Percentiles rank a stretch among this genome's conserved stretches.
phyloP scores from a whole-genome alignment of 2,888 invertebrate species.

The Lasioglossum leucozonium region DNA sequence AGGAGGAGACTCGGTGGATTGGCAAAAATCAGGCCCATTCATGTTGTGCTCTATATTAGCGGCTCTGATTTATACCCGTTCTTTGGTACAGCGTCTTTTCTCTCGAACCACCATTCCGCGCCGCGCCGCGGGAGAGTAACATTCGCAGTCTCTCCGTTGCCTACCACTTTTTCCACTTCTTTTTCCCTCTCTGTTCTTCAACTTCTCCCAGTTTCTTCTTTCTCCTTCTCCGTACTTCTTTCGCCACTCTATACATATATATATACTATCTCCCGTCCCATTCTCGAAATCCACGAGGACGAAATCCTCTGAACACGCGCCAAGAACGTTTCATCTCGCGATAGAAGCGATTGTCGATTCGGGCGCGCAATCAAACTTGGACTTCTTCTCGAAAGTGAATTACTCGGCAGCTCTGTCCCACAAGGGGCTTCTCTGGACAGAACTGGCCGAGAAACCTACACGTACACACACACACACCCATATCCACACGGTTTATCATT shows the following conservation, averaged over 20 bases:
- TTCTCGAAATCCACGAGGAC: constrained; percentile 45
- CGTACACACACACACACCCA: not conserved
- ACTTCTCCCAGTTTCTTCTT: constrained; percentile 19
- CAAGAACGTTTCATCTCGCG: constrained; percentile 67
- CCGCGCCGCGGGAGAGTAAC: constrained; percentile 34
- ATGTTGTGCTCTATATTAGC: constrained; percentile 65
- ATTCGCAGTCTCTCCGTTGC: constrained; percentile 36
- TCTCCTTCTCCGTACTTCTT: constrained; percentile 24
- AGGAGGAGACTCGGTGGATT: constrained; percentile 19
- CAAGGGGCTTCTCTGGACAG: constrained; percentile 51
- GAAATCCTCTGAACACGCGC: constrained; percentile 63
- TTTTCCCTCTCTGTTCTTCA: constrained; percentile 31
- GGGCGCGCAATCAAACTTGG: constrained; percentile 76
- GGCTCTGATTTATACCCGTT: constrained; percentile 70
- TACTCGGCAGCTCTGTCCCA: constrained; percentile 61
- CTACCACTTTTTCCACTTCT: constrained; percentile 44
- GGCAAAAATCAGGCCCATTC: constrained; percentile 69
- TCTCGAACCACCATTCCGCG: constrained; percentile 18
- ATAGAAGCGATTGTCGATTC: constrained; percentile 74
- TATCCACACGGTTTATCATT: constrained; percentile 28
- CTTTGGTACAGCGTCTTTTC: constrained; percentile 57
- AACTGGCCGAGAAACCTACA: constrained; percentile 33
- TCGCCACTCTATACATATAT: not conserved
- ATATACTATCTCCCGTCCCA: constrained; percentile 15
- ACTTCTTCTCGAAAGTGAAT: constrained; percentile 76